Conservation (phyloP, 2,113 vertebrate genomes). For the Copsychus sechellarum region DNA sequence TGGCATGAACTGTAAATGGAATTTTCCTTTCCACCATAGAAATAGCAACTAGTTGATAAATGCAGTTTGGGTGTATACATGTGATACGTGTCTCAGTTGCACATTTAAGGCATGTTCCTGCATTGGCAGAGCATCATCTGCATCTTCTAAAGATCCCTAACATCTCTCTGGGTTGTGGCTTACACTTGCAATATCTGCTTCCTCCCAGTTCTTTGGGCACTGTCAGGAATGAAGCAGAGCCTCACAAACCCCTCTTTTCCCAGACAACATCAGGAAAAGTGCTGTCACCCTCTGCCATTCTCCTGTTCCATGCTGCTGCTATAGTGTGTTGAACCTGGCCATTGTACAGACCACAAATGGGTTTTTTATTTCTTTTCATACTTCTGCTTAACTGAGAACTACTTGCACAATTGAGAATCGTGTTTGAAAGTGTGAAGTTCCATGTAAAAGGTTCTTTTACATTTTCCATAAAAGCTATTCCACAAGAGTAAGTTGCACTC, state of each 20-base stretch:
- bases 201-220: not conserved
- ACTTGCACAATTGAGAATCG: fast-evolving
- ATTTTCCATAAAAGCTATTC: not conserved
- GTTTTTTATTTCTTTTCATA: not conserved
- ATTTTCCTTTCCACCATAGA: not conserved
- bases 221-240: not conserved
- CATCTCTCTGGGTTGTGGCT: not conserved
- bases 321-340: not conserved
- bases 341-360: not conserved
- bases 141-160: not conserved
- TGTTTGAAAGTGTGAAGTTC: not conserved
- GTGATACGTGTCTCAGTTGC: not conserved
- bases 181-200: not conserved
- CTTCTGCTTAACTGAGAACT: fast-evolving
- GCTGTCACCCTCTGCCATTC: not conserved
- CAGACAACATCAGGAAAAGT: not conserved
- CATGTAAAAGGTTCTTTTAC: not conserved
- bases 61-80: not conserved
- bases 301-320: not conserved
- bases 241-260: not conserved
- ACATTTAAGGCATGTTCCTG: not conserved
- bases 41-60: not conserved
- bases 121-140: not conserved
- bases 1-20: not conserved
- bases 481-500: not conserved